Base-by-base conservation (phyloP, 2,888 invertebrate species). In the Agrochola litura region DNA sequence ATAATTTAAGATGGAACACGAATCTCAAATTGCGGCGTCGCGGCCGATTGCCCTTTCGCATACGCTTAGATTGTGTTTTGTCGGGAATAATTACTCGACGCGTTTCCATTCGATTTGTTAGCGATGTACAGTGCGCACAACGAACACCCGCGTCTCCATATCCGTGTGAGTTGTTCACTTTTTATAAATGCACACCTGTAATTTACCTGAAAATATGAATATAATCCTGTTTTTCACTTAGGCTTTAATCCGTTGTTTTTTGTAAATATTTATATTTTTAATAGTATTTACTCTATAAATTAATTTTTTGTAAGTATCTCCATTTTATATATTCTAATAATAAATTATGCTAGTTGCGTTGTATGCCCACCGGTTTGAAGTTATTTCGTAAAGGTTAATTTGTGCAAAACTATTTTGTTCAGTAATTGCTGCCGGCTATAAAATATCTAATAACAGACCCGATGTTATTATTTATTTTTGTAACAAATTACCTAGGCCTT, bases 1-100 rank as follows among this genome's bases (percentile, higher is more conserved):
- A 95, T 96, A 95, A 96, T 95, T 96, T 95, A 94, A 95, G 95
- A 94, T 93, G 94, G 92, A 94, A 96, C 95, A 95, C 91, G 95
- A 91, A 90, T 93, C 93, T 95, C 91, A 95, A 95, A 95, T 96
- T 95, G 95, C 92, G 86, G 89, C 92, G 95, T 94, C 92, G 91
- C 93, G 94, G 91, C 91, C 93, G 93, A 95, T 94, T 95, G 94
- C 92, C 82, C 90, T 92, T 94, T 92, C 89, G 90, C 92, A 91
- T 93, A 91, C 92, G 92, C 90, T 93, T 92, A 93, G 94, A 94
- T 95, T 95, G 92, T 93, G 91, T 92, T 89, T 92, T 90, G 91
- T 91, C 89, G 93, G 90, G 89, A 92, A 91, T 92, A 92, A 93
- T 93, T 93, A 93, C 91, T 92, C 87, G 86, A 91, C 91, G 91